Conservation (phyloP, 2,797 vertebrate species). For the Odontamblyopus rebecca region DNA sequence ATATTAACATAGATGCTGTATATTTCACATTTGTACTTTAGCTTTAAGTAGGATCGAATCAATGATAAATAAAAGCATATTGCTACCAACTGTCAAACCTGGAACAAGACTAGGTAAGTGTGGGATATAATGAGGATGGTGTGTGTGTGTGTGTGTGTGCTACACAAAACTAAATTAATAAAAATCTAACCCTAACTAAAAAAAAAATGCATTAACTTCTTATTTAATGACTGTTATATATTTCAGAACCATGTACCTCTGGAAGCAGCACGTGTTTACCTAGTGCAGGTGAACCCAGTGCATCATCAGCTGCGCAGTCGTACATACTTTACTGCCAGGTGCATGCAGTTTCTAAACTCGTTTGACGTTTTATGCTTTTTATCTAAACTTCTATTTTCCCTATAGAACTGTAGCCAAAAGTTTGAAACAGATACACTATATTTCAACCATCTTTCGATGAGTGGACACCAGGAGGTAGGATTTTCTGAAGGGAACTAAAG, state of each 20-base stretch:
- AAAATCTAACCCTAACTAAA: background rate
- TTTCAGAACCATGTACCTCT: background rate
- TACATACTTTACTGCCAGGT: constrained; percentile 2
- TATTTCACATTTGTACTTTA: constrained; percentile 18
- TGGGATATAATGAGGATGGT: no score
- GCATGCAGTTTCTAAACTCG: background rate
- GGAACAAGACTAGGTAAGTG: constrained; percentile 51
- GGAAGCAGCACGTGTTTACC: background rate
- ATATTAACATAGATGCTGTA: background rate
- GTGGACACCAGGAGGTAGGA: constrained; percentile 5
- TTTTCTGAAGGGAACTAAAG: background rate
- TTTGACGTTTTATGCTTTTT: background rate
- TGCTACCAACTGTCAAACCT: constrained; percentile 38
- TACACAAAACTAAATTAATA: background rate
- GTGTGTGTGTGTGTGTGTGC: no score
- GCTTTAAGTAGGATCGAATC: constrained; percentile 51
- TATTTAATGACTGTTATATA: background rate
- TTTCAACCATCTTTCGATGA: background rate
- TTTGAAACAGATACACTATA: background rate
- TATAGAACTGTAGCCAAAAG: background rate
- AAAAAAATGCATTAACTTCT: background rate
- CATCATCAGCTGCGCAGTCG: background rate
- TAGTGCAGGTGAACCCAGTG: background rate
- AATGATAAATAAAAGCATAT: constrained; percentile 30
- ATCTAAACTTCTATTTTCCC: background rate